These are phyloP conservation scores for Yponomeuta plumbellus DNA, from an alignment of 2,888 invertebrate species.

Conservation along the genomic window DNA sequence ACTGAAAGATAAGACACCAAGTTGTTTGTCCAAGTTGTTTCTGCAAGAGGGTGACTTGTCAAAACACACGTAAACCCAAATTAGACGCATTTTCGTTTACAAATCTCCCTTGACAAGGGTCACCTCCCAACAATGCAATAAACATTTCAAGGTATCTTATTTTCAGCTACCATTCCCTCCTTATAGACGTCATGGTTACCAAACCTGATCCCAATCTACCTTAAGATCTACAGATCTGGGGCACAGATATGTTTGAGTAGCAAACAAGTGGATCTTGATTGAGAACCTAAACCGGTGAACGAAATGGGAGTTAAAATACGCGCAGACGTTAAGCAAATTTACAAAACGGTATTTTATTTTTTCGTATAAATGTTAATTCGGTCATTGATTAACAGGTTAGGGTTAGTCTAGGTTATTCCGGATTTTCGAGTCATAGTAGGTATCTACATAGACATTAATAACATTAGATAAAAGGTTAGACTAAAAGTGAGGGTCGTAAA, in stretches of 20 bases:
- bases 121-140: slow-evolving; percentile 38
- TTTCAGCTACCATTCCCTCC: not conserved
- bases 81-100: slow-evolving; percentile 60
- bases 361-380: not conserved
- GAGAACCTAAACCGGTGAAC: not conserved
- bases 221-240: not conserved
- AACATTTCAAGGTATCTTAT: slow-evolving; percentile 11
- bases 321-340: not conserved
- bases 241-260: not conserved
- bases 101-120: slow-evolving; percentile 67
- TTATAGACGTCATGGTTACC: no score
- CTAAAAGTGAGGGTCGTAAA: no score
- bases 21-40: not conserved
- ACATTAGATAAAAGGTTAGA: not conserved
- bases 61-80: slow-evolving; percentile 53
- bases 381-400: not conserved
- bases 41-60: slow-evolving; percentile 44
- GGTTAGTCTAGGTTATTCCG: not conserved
- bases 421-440: not conserved
- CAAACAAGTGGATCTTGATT: not conserved
- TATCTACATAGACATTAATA: no score
- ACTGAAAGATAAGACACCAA: not conserved
- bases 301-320: not conserved
- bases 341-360: not conserved
- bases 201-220: no score